Conservation (phyloP, 1,140 invertebrate genomes). For the Diorhabda carinulata region DNA sequence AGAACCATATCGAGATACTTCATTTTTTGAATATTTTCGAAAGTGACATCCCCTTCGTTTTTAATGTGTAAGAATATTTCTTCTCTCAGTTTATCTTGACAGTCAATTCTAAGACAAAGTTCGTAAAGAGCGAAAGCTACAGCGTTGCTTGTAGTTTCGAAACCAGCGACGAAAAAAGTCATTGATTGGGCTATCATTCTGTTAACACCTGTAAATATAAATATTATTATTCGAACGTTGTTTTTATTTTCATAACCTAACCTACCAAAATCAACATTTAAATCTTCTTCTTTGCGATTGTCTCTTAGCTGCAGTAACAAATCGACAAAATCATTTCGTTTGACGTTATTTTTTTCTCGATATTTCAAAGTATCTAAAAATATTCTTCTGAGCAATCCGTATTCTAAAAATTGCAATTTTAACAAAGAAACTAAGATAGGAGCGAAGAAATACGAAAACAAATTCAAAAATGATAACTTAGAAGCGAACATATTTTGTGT, state of each 20-base stretch:
- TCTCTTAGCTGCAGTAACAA: constrained; percentile 53
- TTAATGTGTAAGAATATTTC: constrained; percentile 56
- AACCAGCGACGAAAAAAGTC: constrained; percentile 69
- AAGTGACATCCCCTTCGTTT: constrained; percentile 52
- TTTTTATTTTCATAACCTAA: not conserved
- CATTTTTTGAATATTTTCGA: constrained; percentile 59
- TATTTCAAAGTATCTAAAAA: constrained; percentile 39
- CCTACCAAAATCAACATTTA: constrained; percentile 27
- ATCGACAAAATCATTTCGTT: constrained; percentile 56
- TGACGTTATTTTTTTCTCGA: constrained; percentile 39
- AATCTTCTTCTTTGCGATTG: constrained; percentile 17
- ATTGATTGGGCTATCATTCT: constrained; percentile 63
- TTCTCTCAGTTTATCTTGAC: constrained; percentile 45
- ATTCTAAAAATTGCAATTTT: constrained; percentile 38
- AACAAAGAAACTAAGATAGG: constrained; percentile 36
- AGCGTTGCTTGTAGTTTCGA: constrained; percentile 71
- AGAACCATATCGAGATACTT: constrained; percentile 60
- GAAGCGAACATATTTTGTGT: constrained; percentile 33
- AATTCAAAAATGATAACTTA: constrained; percentile 23
- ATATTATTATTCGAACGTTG: not conserved
- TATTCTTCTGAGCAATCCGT: constrained; percentile 37
- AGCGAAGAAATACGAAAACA: constrained; percentile 39
- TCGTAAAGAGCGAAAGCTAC: constrained; percentile 64
- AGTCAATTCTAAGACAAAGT: constrained; percentile 57
- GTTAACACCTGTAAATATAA: constrained; percentile 46